Evolutionary conservation across 2,888 invertebrate genomes (phyloP).

Genomic region (Hyppa rectilinea): DNA sequence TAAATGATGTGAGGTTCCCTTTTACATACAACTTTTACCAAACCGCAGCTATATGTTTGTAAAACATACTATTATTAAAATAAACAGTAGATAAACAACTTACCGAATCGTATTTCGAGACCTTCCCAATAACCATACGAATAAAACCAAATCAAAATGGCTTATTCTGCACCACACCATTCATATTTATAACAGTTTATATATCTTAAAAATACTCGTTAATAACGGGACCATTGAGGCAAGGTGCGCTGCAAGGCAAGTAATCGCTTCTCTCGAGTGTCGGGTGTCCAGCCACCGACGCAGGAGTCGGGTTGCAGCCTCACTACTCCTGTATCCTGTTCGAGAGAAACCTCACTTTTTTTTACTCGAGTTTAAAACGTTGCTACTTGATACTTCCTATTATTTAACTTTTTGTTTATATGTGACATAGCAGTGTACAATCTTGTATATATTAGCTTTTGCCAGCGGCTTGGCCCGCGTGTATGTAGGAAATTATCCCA

Average conservation of each 20-base stretch:
- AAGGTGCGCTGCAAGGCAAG: slow-evolving; percentile 27
- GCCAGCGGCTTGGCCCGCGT: too few relatives aligned
- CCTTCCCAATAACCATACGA: too few relatives aligned
- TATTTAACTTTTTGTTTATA: neutral
- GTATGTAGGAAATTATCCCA: too few relatives aligned
- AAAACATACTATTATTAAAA: neutral
- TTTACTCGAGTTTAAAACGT: slow-evolving; percentile 16
- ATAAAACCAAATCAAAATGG: too few relatives aligned
- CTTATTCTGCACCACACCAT: too few relatives aligned
- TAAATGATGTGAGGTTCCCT: neutral
- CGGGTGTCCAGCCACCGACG: slow-evolving; percentile 65
- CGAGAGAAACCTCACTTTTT: slow-evolving; percentile 42
- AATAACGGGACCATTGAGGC: slow-evolving; percentile 33
- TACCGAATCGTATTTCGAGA: neutral
- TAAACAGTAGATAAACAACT: neutral
- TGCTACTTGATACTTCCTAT: slow-evolving; percentile 17
- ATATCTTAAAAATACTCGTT: neutral
- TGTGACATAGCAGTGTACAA: slow-evolving; percentile 9
- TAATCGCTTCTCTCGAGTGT: slow-evolving; percentile 70
- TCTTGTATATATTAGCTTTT: too few relatives aligned
- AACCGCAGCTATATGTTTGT: neutral
- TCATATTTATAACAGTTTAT: too few relatives aligned
- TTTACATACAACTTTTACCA: neutral
- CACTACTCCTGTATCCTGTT: slow-evolving; percentile 55
- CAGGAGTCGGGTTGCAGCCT: slow-evolving; percentile 72